Evolutionary conservation across 2,113 vertebrate species (phyloP), one percentile per base, ranked within the genome.

Genomic region (Burhinus bistriatus): DNA sequence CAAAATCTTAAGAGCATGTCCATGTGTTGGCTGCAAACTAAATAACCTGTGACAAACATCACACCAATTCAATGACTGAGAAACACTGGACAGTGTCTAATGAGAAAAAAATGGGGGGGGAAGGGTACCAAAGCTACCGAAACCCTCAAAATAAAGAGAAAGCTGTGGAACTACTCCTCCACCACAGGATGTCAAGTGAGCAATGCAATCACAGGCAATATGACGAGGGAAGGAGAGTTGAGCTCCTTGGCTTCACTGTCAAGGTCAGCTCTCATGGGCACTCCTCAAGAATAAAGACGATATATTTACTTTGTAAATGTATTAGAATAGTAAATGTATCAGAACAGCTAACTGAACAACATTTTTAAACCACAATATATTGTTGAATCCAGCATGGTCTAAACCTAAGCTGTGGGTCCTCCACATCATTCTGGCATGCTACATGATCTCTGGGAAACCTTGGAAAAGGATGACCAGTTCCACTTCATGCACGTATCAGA

Each of bases 31-130:
- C 36, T 6, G 2, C 42, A 73, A 68, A 69, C 26, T 42, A 49
- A 86, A 69, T 9, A 57, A 34, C 22, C 22, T 2, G 0, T 21
- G 5, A 83, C 12, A 77, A 85, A 61, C 19, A 70, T 11, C 32
- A 45, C 18, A 25, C 7, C 62, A 83, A 12, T 9, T 76, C 81
- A 68, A 12, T 29, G 52, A 59, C 45, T 54, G 59, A 85, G 62
- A 93, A 85, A 83, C 22, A 42, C 9, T 1, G 0, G 42, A 30
- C 13, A n/a, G 8, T 20, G 15, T n/a, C 34, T 49, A 44, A 51
- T 32, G 13, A 5, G 4, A 5, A 5, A 45, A 57, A 71, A 40
- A 7, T 3, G 2, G 7, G 9, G 2, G 13, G 15, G 15, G 36
- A 23, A 23, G 4, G 9, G 9, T 49, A 66, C 10, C 27, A 45